Conservation (phyloP, 1,140 invertebrate genomes). For the Microplitis mediator region DNA sequence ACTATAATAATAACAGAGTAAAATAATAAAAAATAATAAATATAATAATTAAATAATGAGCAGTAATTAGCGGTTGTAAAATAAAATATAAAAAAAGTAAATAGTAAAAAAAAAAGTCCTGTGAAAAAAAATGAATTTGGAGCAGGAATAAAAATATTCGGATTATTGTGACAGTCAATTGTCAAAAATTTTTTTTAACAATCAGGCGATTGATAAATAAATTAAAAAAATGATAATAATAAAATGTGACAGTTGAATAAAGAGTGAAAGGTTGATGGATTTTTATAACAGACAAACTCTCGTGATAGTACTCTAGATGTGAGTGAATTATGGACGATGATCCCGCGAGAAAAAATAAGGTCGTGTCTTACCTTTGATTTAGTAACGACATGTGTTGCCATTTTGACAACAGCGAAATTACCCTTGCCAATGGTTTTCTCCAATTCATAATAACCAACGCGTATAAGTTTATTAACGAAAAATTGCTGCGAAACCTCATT, state of each 20-base stretch:
- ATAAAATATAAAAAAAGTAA: not conserved
- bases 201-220: not conserved
- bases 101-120: not conserved
- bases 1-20: not conserved
- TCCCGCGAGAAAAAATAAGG: constrained; percentile 18
- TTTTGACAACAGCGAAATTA: constrained; percentile 98
- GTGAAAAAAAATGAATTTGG: not conserved
- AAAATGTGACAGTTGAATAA: not conserved
- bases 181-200: not conserved
- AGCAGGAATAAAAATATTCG: not conserved
- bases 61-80: not conserved
- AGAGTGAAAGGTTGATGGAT: not conserved
- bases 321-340: not conserved
- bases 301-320: not conserved
- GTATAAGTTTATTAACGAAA: constrained; percentile 77
- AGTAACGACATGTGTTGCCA: constrained; percentile 95
- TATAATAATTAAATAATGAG: too few species aligned
- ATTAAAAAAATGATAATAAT: not conserved
- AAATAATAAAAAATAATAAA: not conserved
- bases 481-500: constrained; percentile 61
- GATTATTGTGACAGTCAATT: constrained; percentile 4
- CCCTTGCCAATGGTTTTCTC: constrained; percentile 97
- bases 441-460: constrained; percentile 96
- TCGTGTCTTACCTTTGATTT: constrained; percentile 88
- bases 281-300: not conserved